Percentiles rank a stretch among this genome's conserved stretches.
These are phyloP conservation scores for Liolophura sinensis DNA, from an alignment of 1,140 invertebrate genomes.

Conservation along the genomic window DNA sequence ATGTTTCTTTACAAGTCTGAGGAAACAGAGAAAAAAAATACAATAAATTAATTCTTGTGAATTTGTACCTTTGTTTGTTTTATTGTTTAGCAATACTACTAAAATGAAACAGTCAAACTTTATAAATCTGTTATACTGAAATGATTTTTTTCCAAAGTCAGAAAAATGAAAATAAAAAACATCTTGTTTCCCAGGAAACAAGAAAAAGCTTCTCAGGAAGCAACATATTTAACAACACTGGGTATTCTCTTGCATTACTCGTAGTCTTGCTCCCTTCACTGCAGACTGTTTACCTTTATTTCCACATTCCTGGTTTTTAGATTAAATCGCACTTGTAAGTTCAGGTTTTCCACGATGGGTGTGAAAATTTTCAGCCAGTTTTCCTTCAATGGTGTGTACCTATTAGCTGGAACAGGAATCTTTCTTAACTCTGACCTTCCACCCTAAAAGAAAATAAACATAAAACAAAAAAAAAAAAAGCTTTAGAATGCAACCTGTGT, in stretches of 20 bases:
- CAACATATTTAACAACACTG: slow-evolving; percentile 4
- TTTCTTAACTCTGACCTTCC: slow-evolving; percentile 57
- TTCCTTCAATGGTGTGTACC: slow-evolving; percentile 92
- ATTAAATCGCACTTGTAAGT: slow-evolving; percentile 94
- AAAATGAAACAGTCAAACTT: no score
- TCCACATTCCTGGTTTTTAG: slow-evolving; percentile 89
- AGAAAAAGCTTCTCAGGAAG: slow-evolving; percentile 6
- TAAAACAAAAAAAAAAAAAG: no score
- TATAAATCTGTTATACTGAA: no score
- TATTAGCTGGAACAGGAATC: slow-evolving; percentile 72
- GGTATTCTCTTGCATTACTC: neutral
- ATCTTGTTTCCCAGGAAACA: slow-evolving; percentile 6
- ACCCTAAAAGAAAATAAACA: slow-evolving; percentile 30
- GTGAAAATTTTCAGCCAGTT: slow-evolving; percentile 98
- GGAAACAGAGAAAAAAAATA: no score
- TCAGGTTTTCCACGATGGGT: slow-evolving; percentile 92
- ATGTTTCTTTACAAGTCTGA: slow-evolving; percentile 72
- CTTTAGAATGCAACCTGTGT: no score
- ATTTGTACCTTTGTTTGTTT: no score
- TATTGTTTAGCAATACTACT: no score
- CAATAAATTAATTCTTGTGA: no score
- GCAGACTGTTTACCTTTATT: slow-evolving; percentile 62
- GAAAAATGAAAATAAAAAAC: slow-evolving; percentile 9
- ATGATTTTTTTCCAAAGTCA: no score
- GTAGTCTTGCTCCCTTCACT: neutral